Percentiles rank a stretch among this genome's conserved stretches.
Conservation (phyloP, 2,113 vertebrate genomes). For the Murina feae region DNA sequence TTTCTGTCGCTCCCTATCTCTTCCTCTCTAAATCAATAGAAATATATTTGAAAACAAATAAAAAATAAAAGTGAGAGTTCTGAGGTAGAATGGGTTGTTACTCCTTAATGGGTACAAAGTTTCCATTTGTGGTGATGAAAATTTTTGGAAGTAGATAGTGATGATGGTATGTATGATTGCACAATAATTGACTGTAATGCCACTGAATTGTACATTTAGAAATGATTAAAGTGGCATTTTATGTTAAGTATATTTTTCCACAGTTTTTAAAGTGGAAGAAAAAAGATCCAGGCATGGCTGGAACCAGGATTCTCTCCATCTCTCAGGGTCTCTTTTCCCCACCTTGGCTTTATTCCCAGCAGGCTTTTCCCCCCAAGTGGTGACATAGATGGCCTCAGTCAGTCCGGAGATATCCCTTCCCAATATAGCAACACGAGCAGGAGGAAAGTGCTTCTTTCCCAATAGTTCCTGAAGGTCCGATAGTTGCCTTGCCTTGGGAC, state of each 20-base stretch:
- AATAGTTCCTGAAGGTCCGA: background rate
- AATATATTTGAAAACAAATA: too few relatives aligned
- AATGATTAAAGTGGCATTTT: background rate
- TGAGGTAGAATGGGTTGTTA: background rate
- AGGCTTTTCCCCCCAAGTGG: background rate
- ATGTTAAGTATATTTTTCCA: background rate
- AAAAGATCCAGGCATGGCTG: background rate
- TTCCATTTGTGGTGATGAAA: background rate
- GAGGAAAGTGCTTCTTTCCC: background rate
- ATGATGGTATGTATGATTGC: background rate
- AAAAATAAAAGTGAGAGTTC: background rate
- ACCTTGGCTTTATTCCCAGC: background rate
- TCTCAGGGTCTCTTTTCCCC: background rate
- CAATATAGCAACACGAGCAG: background rate
- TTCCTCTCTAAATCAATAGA: too few relatives aligned
- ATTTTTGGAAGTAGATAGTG: background rate
- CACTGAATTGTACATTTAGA: background rate
- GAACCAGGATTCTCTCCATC: background rate
- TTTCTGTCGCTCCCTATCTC: too few relatives aligned
- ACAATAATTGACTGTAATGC: background rate
- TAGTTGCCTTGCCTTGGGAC: background rate
- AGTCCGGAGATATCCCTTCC: background rate
- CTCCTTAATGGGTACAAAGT: background rate
- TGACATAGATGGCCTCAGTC: background rate
- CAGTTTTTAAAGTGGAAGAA: background rate